phyloP scores from a whole-genome alignment of 64 coral and sea anemone species.

The Exaiptasia diaphana region DNA sequence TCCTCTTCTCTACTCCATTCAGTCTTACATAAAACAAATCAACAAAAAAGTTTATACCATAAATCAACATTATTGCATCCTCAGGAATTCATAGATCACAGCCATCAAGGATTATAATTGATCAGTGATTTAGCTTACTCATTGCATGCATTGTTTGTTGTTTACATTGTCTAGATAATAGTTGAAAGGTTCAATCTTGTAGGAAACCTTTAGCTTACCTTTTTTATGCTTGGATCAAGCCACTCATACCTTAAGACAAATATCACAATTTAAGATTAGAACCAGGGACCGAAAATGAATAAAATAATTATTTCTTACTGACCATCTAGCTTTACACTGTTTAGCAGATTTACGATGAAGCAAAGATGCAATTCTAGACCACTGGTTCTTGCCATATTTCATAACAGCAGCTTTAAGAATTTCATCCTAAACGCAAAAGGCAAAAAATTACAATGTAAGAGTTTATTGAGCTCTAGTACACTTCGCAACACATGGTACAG shows the following conservation, averaged over 20 bases:
- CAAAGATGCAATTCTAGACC: slow-evolving; percentile 96
- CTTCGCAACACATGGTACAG: background rate
- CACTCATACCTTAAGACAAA: slow-evolving; percentile 71
- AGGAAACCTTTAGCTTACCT: slow-evolving; percentile 48
- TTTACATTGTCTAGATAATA: too few relatives aligned
- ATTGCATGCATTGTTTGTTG: too few relatives aligned
- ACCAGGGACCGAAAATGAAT: background rate
- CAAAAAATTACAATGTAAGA: background rate
- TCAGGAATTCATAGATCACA: too few relatives aligned
- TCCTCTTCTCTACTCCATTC: slow-evolving; percentile 99
- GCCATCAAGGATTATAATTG: too few relatives aligned
- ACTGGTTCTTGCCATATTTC: slow-evolving; percentile 99
- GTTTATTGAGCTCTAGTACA: background rate
- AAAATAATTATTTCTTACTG: background rate
- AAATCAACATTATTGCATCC: too few relatives aligned
- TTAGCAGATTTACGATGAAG: slow-evolving; percentile 97
- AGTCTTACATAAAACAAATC: slow-evolving; percentile 46
- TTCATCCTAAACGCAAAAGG: slow-evolving; percentile 73
- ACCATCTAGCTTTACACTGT: slow-evolving; percentile 98
- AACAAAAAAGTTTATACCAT: too few relatives aligned
- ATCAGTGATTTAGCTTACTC: too few relatives aligned
- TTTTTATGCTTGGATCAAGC: slow-evolving; percentile 83
- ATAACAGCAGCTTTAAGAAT: slow-evolving; percentile 99
- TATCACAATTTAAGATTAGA: background rate
- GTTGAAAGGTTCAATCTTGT: too few relatives aligned